Evolutionary conservation across 2,113 vertebrate species (phyloP), one percentile per base, ranked within the genome.

Genomic region (Acrocephalus arundinaceus): DNA sequence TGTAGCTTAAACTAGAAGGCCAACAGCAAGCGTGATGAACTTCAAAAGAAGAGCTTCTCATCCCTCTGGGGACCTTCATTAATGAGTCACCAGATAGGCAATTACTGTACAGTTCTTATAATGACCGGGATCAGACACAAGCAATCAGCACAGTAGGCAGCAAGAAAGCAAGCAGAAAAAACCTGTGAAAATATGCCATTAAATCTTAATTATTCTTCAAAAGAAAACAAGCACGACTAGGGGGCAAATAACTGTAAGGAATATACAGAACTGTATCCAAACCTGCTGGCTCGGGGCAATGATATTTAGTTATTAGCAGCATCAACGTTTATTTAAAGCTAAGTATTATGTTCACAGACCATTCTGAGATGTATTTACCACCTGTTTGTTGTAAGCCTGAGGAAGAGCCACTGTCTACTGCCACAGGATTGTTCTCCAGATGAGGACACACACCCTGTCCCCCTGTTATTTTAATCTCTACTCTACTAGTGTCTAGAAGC

Each of bases 141-240:
- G 97, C 95, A 89, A 97, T 98, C 97, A 97, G 95, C 97, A 92
- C 98, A 98, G 97, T 94, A 98, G 97, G 98, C 96, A 98, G 94
- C 96, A 96, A 97, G 96, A 98, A 97, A 96, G 96, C 93, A 96
- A 96, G 97, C 92, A 97, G 95, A 97, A 97, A 97, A 97, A 97
- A 98, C 41, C 96, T 95, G 91, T 94, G 97, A 98, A 98, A 98
- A 97, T 97, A 97, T 96, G 93, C 97, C 97, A 98, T 98, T 98
- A 98, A 98, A 98, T 98, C 98, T 98, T 98, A 98, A 98, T 98
- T 98, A 98, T 98, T 98, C 97, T 98, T 98, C 97, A 98, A 98
- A 98, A 97, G 97, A 98, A 98, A 98, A 97, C 98, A 98, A 98
- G 97, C 97, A 94, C 75, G 6, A 98, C 97, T 96, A 94, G 96